Conservation (phyloP, 2,113 vertebrate genomes). For the Onychorhynchus coronatus region DNA sequence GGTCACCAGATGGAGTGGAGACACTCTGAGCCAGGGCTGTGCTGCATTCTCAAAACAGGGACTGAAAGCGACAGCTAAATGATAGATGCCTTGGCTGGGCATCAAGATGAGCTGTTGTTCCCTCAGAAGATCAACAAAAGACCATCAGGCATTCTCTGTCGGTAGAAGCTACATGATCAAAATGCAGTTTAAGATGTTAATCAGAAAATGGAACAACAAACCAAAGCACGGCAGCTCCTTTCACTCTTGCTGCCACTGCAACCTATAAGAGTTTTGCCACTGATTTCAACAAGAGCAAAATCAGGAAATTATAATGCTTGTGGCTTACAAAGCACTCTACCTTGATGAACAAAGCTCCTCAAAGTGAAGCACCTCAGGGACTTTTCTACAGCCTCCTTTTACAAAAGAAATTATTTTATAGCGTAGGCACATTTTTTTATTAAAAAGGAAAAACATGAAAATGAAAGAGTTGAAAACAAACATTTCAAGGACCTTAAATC, state of each 20-base stretch:
- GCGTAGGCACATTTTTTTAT: neutral
- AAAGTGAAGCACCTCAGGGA: neutral
- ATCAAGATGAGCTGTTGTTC: conserved; percentile 16
- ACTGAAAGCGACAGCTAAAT: neutral
- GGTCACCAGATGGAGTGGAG: neutral
- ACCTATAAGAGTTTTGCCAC: neutral
- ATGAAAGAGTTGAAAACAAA: neutral
- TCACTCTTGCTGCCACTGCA: neutral
- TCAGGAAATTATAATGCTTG: neutral
- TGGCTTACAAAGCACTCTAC: neutral
- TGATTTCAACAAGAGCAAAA: neutral
- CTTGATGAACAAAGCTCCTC: neutral
- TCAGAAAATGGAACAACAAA: conserved; percentile 28
- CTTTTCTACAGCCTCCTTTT: neutral
- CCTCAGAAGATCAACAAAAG: conserved; percentile 14
- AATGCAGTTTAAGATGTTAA: conserved; percentile 24
- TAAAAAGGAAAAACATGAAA: neutral
- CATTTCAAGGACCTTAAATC: neutral
- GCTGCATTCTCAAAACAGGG: neutral
- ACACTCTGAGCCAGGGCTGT: neutral
- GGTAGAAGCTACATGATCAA: neutral
- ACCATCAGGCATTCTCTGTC: neutral
- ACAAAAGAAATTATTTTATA: neutral
- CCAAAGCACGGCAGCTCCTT: neutral
- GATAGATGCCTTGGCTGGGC: conserved; percentile 22